Evolutionary conservation across 2,797 vertebrate species (phyloP), one percentile per base, ranked within the genome.

Genomic region (Xiphophorus birchmanni): DNA sequence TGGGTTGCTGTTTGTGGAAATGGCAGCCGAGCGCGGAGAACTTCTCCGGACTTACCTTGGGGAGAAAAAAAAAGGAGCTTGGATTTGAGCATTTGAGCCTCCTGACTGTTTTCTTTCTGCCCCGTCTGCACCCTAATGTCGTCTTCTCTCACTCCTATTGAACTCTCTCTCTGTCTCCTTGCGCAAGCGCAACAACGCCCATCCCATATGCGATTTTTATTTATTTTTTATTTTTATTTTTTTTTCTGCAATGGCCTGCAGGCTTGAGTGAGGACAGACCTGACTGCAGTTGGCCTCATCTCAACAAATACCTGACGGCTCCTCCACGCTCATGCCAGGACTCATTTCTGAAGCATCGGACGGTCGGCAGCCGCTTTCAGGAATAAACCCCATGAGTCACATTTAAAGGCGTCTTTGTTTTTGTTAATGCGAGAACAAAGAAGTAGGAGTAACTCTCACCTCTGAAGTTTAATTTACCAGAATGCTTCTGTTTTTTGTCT

Each of bases 261-360:
- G 93, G 92, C 91, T 92, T 80, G 85, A 92, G 90, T 86, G 83
- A 91, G 91, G 92, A 93, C 89, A 88, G 90, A 91, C 91, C 90
- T 95, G 93, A 92, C 89, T 93, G 81, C 80, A 82, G 84, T 91
- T 94, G 91, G 93, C 90, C 82, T 77, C 75, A 75, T 82, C 86
- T 90, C 92, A 94, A 91, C 90, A 92, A 91, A 91, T 93, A 93
- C 92, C 92, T 94, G 91, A 90, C 86, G 87, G 88, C 84, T 91
- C 86, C 89, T 80, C 77, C 32, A 23, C 78, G 77, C 77, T 90
- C 88, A 72, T 92, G 92, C 92, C 92, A 92, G 84, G 84, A 92
- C 91, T 92, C 91, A 93, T 93, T 89, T 91, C 78, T 89, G 74
- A 90, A 84, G 86, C 72, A 84, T 89, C 85, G 91, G 89, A 87